A percentile compares a stretch with the other conserved stretches of the same genome.
Evolutionary conservation across 1,140 invertebrate genomes (phyloP).

Genomic region (Akabosia matsudoensis): DNA sequence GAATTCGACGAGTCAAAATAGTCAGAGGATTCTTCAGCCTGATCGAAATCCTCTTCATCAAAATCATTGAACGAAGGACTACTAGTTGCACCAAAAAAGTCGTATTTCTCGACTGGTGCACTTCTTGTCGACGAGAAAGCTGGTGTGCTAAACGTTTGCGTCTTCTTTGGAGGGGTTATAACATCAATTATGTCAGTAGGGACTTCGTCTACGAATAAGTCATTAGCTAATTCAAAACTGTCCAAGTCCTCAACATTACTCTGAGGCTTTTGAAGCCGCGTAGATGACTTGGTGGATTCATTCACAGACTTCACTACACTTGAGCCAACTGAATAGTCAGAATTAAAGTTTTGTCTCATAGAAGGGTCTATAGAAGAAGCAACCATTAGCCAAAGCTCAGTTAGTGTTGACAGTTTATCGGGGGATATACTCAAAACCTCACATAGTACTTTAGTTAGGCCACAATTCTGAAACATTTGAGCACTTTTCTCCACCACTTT

Average conservation of each 20-base stretch:
- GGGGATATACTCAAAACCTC: slow-evolving; percentile 13
- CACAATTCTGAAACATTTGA: slow-evolving; percentile 8
- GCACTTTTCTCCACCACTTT: slow-evolving; percentile 10
- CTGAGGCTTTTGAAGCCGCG: no score
- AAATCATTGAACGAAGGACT: background rate
- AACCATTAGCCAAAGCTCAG: slow-evolving; percentile 29
- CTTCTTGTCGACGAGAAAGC: no score
- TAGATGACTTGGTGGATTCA: no score
- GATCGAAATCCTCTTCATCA: background rate
- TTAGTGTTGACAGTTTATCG: slow-evolving; percentile 30
- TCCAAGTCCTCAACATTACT: no score
- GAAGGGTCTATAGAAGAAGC: background rate
- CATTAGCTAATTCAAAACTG: no score
- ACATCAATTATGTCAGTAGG: no score
- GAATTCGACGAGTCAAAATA: background rate
- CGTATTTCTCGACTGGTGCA: background rate
- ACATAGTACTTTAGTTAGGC: slow-evolving; percentile 17
- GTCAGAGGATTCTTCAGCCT: background rate
- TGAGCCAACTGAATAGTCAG: no score
- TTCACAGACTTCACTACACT: background rate
- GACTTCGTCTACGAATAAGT: no score
- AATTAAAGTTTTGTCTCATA: no score
- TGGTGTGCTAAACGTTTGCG: background rate
- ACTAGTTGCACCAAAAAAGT: background rate
- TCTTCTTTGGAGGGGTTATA: background rate